Evolutionary conservation across 1,140 invertebrate species (phyloP).

Genomic region (Drosophila albomicans): DNA sequence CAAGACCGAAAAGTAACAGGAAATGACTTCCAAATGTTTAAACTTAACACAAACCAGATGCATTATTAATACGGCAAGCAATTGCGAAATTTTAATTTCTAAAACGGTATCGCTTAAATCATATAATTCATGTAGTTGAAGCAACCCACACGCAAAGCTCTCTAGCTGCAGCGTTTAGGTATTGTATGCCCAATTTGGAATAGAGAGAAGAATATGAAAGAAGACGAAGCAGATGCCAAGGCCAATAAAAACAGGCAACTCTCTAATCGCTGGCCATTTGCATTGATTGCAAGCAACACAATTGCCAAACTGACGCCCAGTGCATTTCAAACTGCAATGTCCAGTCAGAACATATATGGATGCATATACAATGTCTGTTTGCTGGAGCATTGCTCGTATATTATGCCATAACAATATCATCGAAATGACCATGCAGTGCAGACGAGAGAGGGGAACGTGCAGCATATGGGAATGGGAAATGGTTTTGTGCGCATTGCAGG

Average conservation of each 20-base stretch:
- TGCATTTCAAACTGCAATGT: slow-evolving; percentile 34
- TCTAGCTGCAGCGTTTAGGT: background rate
- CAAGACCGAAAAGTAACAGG: background rate
- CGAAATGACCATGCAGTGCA: slow-evolving; percentile 51
- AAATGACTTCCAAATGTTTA: background rate
- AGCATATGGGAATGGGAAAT: slow-evolving; percentile 12
- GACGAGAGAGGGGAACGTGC: background rate
- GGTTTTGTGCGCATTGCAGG: slow-evolving; percentile 35
- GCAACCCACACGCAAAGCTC: slow-evolving; percentile 13
- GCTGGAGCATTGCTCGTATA: slow-evolving; percentile 33
- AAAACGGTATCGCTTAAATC: slow-evolving; percentile 20
- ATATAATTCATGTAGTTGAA: slow-evolving; percentile 2
- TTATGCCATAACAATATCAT: slow-evolving; percentile 76
- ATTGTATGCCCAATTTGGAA: slow-evolving; percentile 1
- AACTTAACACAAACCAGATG: slow-evolving; percentile 9
- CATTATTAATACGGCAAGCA: background rate
- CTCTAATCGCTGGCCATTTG: slow-evolving; percentile 64
- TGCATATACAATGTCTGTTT: slow-evolving; percentile 3
- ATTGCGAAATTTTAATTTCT: background rate
- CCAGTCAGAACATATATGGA: slow-evolving; percentile 32
- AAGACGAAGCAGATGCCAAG: slow-evolving; percentile 29
- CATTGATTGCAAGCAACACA: slow-evolving; percentile 49
- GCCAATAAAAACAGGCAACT: slow-evolving; percentile 62
- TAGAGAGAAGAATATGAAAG: background rate
- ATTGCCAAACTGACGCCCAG: slow-evolving; percentile 32